Percentiles rank a stretch among this genome's conserved stretches.
Evolutionary conservation across 2,888 invertebrate genomes (phyloP).

Genomic region (Epirrita christyi): DNA sequence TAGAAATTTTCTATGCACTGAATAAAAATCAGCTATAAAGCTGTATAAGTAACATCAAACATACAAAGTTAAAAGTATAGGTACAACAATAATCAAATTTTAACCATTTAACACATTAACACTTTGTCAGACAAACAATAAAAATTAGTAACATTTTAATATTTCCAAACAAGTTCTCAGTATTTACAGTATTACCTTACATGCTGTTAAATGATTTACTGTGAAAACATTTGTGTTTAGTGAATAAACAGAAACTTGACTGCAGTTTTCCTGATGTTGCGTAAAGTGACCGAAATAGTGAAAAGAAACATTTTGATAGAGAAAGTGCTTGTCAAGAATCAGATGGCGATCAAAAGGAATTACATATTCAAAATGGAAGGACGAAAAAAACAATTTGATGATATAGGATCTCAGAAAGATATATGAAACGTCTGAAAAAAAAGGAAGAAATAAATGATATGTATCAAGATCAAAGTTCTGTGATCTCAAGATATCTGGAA

Average conservation of each 20-base stretch:
- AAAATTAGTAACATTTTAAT: conserved; percentile 65
- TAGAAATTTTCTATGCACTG: too few species aligned
- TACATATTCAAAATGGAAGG: too few species aligned
- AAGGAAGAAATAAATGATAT: too few species aligned
- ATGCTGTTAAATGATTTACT: conserved; percentile 54
- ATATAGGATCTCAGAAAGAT: too few species aligned
- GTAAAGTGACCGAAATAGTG: conserved; percentile 24
- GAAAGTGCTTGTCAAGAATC: conserved; percentile 15
- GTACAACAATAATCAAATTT: conserved; percentile 29
- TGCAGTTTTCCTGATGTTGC: conserved; percentile 34
- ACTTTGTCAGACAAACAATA: conserved; percentile 65
- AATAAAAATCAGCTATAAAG: background rate
- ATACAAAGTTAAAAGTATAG: background rate
- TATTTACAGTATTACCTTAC: conserved; percentile 54
- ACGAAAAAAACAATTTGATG: too few species aligned
- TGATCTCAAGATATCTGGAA: too few species aligned
- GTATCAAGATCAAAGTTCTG: too few species aligned
- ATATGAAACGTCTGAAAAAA: too few species aligned
- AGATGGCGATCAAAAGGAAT: too few species aligned
- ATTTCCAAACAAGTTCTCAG: conserved; percentile 49
- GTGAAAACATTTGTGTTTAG: conserved; percentile 51
- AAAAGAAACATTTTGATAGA: conserved; percentile 28
- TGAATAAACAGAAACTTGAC: conserved; percentile 44
- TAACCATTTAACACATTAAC: conserved; percentile 37
- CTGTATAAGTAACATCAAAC: background rate